Conservation (phyloP, 2,888 invertebrate species). For the Megaustenia siamemsis region DNA sequence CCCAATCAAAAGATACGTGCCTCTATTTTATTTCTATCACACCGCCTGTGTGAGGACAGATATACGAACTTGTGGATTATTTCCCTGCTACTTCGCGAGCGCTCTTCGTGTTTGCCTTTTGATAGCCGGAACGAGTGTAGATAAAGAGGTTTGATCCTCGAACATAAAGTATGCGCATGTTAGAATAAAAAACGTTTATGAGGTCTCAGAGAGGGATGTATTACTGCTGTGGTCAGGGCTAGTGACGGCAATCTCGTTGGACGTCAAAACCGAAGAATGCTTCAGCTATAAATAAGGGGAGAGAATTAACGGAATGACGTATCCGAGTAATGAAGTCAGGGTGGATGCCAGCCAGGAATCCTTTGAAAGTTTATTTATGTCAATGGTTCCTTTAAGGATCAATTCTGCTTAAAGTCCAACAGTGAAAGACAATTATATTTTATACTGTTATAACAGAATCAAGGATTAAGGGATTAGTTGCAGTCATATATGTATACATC, state of each 20-base stretch:
- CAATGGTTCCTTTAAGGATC: too few relatives aligned
- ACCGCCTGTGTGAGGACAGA: not conserved
- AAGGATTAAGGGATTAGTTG: too few relatives aligned
- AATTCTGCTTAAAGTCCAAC: too few relatives aligned
- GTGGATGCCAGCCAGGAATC: too few relatives aligned
- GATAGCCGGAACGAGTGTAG: not conserved
- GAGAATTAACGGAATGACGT: not conserved
- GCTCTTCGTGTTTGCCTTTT: not conserved
- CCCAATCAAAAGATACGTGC: not conserved
- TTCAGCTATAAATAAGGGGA: not conserved
- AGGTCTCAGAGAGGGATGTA: not conserved
- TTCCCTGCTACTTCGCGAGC: not conserved
- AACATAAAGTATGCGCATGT: not conserved
- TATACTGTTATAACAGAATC: too few relatives aligned
- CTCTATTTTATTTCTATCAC: not conserved
- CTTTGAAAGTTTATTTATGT: too few relatives aligned
- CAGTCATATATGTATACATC: too few relatives aligned
- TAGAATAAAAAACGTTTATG: not conserved
- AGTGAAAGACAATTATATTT: too few relatives aligned
- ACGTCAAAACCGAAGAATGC: not conserved
- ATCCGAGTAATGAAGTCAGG: too few relatives aligned
- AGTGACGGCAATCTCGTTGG: not conserved
- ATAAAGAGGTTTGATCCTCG: not conserved
- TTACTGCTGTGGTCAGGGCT: not conserved
- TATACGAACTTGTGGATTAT: not conserved